These are phyloP conservation scores for Drosophila tripunctata DNA, from an alignment of 2,888 invertebrate genomes.

Conservation along the genomic window DNA sequence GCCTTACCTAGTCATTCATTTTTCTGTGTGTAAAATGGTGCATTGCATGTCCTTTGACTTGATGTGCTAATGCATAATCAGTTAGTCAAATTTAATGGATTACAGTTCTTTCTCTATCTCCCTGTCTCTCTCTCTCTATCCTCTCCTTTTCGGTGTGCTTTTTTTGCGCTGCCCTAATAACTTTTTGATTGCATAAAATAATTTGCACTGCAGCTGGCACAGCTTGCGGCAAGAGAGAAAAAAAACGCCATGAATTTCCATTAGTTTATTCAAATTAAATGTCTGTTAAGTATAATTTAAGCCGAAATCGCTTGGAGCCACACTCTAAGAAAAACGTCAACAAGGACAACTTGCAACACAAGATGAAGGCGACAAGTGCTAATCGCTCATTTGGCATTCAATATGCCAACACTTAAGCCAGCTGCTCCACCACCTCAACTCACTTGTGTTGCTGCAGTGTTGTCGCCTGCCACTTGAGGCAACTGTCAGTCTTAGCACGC, in stretches of 20 bases:
- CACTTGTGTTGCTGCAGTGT: background rate
- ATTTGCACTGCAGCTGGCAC: conserved; percentile 16
- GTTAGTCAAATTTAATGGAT: background rate
- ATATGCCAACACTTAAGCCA: conserved; percentile 40
- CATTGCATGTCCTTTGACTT: background rate
- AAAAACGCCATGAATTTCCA: conserved; percentile 21
- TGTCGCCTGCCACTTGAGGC: conserved; percentile 3
- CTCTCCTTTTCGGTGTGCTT: background rate
- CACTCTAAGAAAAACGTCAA: background rate
- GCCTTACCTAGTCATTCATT: no score
- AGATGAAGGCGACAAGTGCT: conserved; percentile 45
- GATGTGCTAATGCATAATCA: background rate
- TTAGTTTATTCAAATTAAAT: conserved; percentile 59
- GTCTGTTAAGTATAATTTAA: conserved; percentile 46
- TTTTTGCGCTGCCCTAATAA: conserved; percentile 6
- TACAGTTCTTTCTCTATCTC: background rate
- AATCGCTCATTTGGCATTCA: conserved; percentile 68
- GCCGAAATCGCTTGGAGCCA: conserved; percentile 1
- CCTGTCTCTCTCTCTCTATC: background rate
- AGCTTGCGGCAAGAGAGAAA: background rate
- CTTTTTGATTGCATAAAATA: conserved; percentile 25
- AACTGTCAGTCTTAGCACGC: conserved; percentile 21
- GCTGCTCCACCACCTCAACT: background rate
- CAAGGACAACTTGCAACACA: conserved; percentile 12
- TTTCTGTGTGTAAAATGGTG: conserved; percentile 23